A percentile compares a stretch with the other conserved stretches of the same genome.
Conservation (phyloP, 2,113 vertebrate genomes). For the Gila orcuttii region DNA sequence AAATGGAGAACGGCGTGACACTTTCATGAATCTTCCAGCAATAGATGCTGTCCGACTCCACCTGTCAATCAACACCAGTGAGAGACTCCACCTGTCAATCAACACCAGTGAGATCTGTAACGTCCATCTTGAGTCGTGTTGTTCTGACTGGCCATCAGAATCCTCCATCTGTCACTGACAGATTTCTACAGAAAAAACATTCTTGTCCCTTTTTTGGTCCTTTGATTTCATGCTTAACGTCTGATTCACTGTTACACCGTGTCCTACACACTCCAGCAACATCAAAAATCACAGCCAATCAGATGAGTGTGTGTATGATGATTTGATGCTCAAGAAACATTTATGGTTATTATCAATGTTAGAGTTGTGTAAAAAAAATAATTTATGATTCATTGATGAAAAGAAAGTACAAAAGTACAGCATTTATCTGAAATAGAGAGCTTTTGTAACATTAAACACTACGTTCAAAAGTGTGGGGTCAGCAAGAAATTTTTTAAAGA, state of each 20-base stretch:
- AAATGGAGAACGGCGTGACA: not conserved
- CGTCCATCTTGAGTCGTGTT: too few relatives aligned
- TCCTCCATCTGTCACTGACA: constrained; percentile 47
- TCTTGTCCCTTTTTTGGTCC: not conserved
- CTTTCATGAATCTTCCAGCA: not conserved
- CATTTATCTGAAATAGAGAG: too few relatives aligned
- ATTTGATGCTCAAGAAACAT: not conserved
- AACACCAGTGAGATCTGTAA: not conserved
- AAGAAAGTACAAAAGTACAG: too few relatives aligned
- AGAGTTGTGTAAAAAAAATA: too few relatives aligned
- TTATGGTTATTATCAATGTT: not conserved
- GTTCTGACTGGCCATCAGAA: not conserved
- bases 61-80: not conserved
- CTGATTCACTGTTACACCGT: too few relatives aligned
- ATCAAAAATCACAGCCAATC: too few relatives aligned
- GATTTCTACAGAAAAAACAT: not conserved
- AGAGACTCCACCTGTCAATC: not conserved
- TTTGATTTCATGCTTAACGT: not conserved
- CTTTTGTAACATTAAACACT: too few relatives aligned
- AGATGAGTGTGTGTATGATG: too few relatives aligned
- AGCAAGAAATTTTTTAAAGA: too few relatives aligned
- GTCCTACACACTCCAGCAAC: too few relatives aligned
- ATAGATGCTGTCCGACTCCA: not conserved
- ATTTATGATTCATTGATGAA: too few relatives aligned
- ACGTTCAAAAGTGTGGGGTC: too few relatives aligned